Evolutionary conservation across 2,888 invertebrate species (phyloP).

Genomic region (Meiosimyza decipiens): DNA sequence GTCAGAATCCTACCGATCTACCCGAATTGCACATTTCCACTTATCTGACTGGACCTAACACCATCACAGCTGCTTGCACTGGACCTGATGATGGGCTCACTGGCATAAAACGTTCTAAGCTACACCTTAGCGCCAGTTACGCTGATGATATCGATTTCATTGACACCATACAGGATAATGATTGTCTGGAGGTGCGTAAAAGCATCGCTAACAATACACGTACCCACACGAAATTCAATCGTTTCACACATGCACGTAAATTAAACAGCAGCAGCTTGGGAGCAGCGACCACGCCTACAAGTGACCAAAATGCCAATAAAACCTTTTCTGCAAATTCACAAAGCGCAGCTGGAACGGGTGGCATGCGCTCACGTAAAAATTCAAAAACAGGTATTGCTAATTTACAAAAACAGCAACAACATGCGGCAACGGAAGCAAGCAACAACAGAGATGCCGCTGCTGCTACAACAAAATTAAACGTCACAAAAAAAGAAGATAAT

Average conservation of each 20-base stretch:
- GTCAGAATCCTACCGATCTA: constrained; percentile 78
- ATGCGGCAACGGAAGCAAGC: constrained; percentile 26
- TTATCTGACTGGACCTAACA: constrained; percentile 69
- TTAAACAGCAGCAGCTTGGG: constrained; percentile 41
- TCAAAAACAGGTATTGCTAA: constrained; percentile 58
- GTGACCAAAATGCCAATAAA: constrained; percentile 57
- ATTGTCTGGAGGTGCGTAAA: constrained; percentile 62
- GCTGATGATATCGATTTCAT: constrained; percentile 77
- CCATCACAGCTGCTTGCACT: constrained; percentile 78
- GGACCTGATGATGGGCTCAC: constrained; percentile 86
- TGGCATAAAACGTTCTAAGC: constrained; percentile 75
- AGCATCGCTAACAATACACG: constrained; percentile 52
- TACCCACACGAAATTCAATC: constrained; percentile 58
- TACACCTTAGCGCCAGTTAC: constrained; percentile 75
- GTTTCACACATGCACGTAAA: constrained; percentile 46
- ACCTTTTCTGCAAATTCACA: constrained; percentile 28
- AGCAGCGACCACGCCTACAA: constrained; percentile 44
- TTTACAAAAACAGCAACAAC: constrained; percentile 38
- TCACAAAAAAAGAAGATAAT: constrained; percentile 41
- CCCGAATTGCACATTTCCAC: constrained; percentile 72
- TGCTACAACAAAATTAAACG: constrained; percentile 20
- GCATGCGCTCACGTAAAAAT: constrained; percentile 62
- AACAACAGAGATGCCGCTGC: constrained; percentile 35
- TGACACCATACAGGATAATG: constrained; percentile 69
- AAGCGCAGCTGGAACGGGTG: constrained; percentile 36